Conservation (phyloP, 2,797 vertebrate genomes). For the Chloroceryle inda region DNA sequence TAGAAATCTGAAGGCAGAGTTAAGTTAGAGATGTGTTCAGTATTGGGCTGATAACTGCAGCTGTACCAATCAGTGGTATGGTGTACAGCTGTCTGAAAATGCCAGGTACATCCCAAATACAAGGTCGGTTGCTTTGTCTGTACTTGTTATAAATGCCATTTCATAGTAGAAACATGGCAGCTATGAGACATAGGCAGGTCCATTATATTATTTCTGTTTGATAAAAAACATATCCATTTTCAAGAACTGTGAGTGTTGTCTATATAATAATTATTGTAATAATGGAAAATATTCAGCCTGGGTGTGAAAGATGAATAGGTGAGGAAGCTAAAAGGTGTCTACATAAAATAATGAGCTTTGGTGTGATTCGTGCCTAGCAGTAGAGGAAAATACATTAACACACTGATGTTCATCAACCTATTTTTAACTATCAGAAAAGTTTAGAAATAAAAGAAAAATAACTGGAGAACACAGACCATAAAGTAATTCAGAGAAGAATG, state of each 20-base stretch:
- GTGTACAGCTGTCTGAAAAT: not conserved
- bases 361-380: constrained; percentile 12
- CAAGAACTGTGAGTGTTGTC: not conserved
- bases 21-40: not conserved
- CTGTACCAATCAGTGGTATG: not conserved
- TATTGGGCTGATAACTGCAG: not conserved
- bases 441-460: constrained; percentile 39
- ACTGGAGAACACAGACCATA: not conserved
- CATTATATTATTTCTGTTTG: not conserved
- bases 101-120: not conserved
- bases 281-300: not conserved
- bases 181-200: not conserved
- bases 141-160: not conserved
- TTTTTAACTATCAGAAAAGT: constrained; percentile 10
- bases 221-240: not conserved
- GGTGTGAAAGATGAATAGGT: not conserved
- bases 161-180: not conserved
- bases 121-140: not conserved
- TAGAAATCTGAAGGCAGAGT: not conserved
- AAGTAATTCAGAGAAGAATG: not conserved
- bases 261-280: constrained; percentile 17
- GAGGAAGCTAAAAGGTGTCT: not conserved
- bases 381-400: constrained; percentile 30
- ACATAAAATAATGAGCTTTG: constrained; percentile 27
- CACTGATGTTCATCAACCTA: not conserved